phyloP scores from a whole-genome alignment of 2,113 vertebrate species.

The Pagrus major region DNA sequence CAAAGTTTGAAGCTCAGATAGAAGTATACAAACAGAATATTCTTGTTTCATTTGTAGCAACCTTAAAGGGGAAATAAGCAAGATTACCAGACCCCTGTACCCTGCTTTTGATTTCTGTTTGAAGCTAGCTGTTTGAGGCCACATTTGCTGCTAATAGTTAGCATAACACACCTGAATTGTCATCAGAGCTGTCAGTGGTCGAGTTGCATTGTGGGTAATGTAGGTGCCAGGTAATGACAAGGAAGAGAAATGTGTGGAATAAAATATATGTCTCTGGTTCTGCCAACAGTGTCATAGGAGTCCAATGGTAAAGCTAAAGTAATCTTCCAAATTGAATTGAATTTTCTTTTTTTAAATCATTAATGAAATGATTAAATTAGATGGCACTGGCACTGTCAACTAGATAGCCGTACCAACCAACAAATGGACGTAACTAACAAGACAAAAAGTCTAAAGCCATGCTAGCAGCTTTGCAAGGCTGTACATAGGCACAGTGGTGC shows the following conservation, averaged over 20 bases:
- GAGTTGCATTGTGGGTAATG: neutral
- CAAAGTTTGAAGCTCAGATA: slow-evolving; percentile 1
- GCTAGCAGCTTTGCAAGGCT: no score
- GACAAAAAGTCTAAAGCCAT: neutral
- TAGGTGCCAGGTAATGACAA: no score
- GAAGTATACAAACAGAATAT: neutral
- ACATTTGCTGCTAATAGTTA: no score
- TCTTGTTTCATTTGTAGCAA: slow-evolving; percentile 4
- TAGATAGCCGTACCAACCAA: neutral
- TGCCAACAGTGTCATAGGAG: neutral
- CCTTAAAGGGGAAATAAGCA: neutral
- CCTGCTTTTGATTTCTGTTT: neutral
- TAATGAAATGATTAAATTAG: neutral
- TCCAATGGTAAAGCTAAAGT: neutral
- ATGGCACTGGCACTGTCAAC: neutral
- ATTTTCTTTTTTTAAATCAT: no score
- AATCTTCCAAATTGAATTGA: no score
- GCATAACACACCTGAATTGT: neutral
- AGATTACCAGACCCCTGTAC: neutral
- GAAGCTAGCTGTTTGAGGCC: no score
- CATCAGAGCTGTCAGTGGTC: no score
- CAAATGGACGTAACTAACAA: neutral
- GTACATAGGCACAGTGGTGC: no score
- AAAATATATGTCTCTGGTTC: neutral
- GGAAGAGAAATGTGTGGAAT: neutral